Conservation (phyloP, 1,140 invertebrate genomes). For the Atta cephalotes region DNA sequence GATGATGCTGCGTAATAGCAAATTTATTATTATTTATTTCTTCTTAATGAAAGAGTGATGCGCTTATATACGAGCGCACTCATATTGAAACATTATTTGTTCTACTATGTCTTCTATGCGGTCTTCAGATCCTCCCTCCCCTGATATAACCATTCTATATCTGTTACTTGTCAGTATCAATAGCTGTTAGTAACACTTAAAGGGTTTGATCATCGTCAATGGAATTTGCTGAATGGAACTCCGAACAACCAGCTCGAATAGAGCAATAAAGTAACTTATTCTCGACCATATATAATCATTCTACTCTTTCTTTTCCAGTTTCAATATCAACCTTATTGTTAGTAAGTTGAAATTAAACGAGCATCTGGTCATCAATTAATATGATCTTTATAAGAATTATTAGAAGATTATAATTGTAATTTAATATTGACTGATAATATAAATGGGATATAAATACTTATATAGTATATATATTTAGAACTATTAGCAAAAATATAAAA, state of each 20-base stretch:
- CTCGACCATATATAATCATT: background rate
- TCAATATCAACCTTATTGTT: background rate
- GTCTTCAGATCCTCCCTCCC: background rate
- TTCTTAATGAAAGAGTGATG: background rate
- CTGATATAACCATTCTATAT: conserved; percentile 32
- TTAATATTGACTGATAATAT: background rate
- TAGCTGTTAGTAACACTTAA: conserved; percentile 43
- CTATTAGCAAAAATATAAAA: background rate
- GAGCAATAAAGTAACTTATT: conserved; percentile 25
- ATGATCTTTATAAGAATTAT: background rate
- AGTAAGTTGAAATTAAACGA: background rate
- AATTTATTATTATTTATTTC: background rate
- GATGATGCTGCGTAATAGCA: background rate
- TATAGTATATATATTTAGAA: background rate
- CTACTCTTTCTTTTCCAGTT: background rate
- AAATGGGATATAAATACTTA: background rate
- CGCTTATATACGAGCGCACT: background rate
- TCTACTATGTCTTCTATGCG: background rate
- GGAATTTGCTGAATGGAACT: conserved; percentile 46
- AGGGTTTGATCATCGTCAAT: conserved; percentile 46
- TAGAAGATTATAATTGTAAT: background rate
- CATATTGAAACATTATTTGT: conserved; percentile 2
- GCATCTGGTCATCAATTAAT: background rate
- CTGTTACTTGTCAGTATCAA: conserved; percentile 18
- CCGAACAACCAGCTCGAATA: conserved; percentile 23